phyloP scores from a whole-genome alignment of 2,797 vertebrate genomes.

The Bradypodion pumilum region DNA sequence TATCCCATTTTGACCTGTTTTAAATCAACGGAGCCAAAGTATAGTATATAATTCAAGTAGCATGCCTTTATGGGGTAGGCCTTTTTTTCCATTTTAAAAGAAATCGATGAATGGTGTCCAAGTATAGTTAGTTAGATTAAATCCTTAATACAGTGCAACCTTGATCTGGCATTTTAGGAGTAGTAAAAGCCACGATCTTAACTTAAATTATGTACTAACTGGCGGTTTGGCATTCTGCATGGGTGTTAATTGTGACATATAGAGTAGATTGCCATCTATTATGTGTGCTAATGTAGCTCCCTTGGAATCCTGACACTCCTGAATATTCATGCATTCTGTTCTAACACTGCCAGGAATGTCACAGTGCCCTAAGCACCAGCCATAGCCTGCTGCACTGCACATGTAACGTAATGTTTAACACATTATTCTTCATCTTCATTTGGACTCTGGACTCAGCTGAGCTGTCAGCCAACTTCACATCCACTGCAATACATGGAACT shows the following conservation, averaged over 20 bases:
- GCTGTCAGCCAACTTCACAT: not conserved
- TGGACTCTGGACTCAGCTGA: not conserved
- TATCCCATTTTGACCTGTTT: conserved; percentile 66
- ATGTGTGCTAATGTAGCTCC: not conserved
- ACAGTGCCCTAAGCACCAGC: not conserved
- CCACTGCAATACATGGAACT: not conserved
- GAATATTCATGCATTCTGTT: not conserved
- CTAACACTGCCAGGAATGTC: not conserved
- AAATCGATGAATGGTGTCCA: conserved; percentile 6
- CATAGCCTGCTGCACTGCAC: not conserved
- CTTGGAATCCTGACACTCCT: not conserved
- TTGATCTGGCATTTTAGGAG: conserved; percentile 15
- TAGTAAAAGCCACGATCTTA: conserved; percentile 2
- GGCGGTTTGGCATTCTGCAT: not conserved
- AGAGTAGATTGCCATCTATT: not conserved
- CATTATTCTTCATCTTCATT: not conserved
- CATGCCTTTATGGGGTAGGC: conserved; percentile 4
- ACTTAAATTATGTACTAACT: conserved; percentile 20
- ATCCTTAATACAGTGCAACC: not conserved
- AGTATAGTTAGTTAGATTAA: conserved; percentile 6
- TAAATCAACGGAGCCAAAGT: conserved; percentile 52
- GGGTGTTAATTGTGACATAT: conserved; percentile 15
- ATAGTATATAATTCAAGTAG: conserved; percentile 28
- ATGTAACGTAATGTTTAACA: not conserved
- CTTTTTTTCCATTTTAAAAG: conserved; percentile 19